Conservation (phyloP, 2,113 vertebrate species). For the Ahaetulla prasina region DNA sequence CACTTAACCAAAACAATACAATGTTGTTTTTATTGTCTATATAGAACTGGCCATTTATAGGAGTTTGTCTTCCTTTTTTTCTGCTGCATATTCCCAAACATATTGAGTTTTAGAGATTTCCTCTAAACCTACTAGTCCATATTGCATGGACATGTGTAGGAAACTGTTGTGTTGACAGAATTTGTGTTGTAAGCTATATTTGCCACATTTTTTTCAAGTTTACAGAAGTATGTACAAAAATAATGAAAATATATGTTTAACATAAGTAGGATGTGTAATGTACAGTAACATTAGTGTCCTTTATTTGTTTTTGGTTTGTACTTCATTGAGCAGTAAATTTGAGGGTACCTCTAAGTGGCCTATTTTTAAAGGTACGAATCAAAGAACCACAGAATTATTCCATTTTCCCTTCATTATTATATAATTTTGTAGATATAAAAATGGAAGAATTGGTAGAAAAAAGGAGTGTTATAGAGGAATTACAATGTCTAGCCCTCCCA, state of each 20-base stretch:
- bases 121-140: background rate
- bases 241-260: background rate
- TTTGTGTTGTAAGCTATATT: background rate
- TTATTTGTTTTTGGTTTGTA: background rate
- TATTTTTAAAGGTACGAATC: background rate
- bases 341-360: background rate
- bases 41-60: background rate
- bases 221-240: background rate
- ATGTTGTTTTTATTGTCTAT: background rate
- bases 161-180: background rate
- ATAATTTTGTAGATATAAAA: background rate
- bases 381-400: background rate
- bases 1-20: background rate
- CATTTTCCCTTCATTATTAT: background rate
- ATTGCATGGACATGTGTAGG: background rate
- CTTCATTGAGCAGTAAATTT: background rate
- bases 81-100: background rate
- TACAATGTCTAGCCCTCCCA: background rate
- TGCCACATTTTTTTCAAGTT: background rate
- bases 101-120: background rate
- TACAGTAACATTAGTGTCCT: background rate
- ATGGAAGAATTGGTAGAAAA: background rate
- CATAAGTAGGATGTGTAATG: background rate
- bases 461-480: background rate
- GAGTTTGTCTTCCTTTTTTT: background rate